Conservation (phyloP, 2,888 invertebrate species). For the Graphium colonna region DNA sequence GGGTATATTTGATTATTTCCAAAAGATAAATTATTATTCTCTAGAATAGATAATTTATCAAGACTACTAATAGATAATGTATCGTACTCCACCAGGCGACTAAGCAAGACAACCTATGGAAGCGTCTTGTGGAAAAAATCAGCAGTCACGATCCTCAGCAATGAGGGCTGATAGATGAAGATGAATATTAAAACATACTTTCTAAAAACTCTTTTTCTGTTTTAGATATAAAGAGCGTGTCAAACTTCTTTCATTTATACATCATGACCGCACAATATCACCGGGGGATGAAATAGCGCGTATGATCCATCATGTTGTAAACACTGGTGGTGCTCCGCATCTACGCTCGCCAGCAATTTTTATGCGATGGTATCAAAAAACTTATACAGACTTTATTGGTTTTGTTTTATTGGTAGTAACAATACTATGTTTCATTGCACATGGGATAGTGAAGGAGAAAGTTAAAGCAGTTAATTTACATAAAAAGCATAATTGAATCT, state of each 20-base stretch:
- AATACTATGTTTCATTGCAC: neutral
- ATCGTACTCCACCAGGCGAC: too few relatives aligned
- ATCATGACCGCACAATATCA: conserved; percentile 39
- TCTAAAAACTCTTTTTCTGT: too few relatives aligned
- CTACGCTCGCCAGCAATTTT: conserved; percentile 43
- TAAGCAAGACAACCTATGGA: too few relatives aligned
- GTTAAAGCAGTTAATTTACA: neutral
- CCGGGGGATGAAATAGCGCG: conserved; percentile 39
- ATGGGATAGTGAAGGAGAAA: neutral
- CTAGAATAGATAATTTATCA: too few relatives aligned
- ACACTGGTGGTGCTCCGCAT: conserved; percentile 43
- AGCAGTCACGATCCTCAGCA: too few relatives aligned
- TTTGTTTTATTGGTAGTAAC: conserved; percentile 12
- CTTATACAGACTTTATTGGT: conserved; percentile 39
- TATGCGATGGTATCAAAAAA: conserved; percentile 46
- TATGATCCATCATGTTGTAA: conserved; percentile 48
- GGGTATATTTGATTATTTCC: too few relatives aligned
- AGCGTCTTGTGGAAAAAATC: too few relatives aligned
- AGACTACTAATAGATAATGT: too few relatives aligned
- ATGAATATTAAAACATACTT: too few relatives aligned
- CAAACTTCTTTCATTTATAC: conserved; percentile 39
- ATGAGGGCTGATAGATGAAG: too few relatives aligned
- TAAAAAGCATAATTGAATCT: conserved; percentile 7
- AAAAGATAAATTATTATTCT: too few relatives aligned
- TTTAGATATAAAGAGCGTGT: conserved; percentile 40